Conservation (phyloP, 1,140 invertebrate genomes). For the Cotesia glomerata region DNA sequence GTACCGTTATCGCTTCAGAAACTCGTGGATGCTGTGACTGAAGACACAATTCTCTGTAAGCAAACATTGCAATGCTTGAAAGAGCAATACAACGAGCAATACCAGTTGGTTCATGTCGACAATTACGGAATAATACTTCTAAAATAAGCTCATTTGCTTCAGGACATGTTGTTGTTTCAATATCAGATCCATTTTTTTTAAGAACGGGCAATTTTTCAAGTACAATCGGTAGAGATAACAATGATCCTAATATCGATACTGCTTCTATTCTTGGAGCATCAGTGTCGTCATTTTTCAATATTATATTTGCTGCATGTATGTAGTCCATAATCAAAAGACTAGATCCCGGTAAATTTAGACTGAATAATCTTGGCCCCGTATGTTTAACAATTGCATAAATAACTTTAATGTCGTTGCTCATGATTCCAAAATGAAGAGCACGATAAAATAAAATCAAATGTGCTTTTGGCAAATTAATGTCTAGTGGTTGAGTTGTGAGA, state of each 20-base stretch:
- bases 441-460: constrained; percentile 90
- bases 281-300: constrained; percentile 82
- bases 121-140: constrained; percentile 84
- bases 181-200: constrained; percentile 75
- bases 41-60: constrained; percentile 78
- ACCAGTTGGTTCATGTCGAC: constrained; percentile 85
- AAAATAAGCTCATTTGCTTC: constrained; percentile 91
- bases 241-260: constrained; percentile 85
- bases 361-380: constrained; percentile 85
- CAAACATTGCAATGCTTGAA: constrained; percentile 85
- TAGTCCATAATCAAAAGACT: constrained; percentile 88
- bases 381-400: constrained; percentile 72
- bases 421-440: constrained; percentile 79
- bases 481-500: constrained; percentile 66
- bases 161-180: constrained; percentile 74
- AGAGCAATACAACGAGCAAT: constrained; percentile 89
- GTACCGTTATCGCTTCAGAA: constrained; percentile 83
- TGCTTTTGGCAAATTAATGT: constrained; percentile 68
- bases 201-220: constrained; percentile 81
- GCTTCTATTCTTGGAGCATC: constrained; percentile 87
- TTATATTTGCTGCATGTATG: constrained; percentile 85
- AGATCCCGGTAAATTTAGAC: constrained; percentile 85
- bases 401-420: constrained; percentile 59
- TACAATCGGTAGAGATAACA: constrained; percentile 82
- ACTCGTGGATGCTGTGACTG: constrained; percentile 73